Conservation (phyloP, 1,140 invertebrate genomes). For the Zaprionus taronus region DNA sequence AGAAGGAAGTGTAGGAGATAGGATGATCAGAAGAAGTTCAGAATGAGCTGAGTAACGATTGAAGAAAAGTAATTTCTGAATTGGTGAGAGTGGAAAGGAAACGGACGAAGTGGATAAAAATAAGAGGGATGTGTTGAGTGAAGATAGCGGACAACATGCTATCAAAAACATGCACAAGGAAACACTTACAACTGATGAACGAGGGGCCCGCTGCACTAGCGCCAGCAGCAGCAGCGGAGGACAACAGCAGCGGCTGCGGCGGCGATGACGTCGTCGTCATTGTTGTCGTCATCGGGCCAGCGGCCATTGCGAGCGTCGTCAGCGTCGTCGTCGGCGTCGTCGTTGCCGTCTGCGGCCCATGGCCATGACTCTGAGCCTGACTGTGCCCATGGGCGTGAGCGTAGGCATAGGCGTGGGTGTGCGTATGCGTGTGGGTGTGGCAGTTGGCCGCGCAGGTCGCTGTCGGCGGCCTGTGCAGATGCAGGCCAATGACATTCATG, state of each 20-base stretch:
- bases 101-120: neutral
- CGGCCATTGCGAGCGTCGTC: constrained; percentile 42
- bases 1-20: too few relatives aligned
- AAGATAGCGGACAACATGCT: constrained; percentile 10
- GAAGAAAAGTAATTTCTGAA: too few relatives aligned
- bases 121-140: neutral
- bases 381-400: constrained; percentile 23
- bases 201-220: constrained; percentile 54
- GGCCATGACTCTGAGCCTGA: constrained; percentile 25
- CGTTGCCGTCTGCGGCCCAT: constrained; percentile 28
- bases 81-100: neutral
- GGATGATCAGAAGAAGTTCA: too few relatives aligned
- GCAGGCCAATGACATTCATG: constrained; percentile 89
- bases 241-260: constrained; percentile 44
- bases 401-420: constrained; percentile 28
- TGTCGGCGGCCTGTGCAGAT: constrained; percentile 85
- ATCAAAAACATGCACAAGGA: constrained; percentile 39
- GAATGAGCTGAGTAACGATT: too few relatives aligned
- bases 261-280: constrained; percentile 42
- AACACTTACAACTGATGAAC: constrained; percentile 82
- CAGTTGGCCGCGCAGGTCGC: constrained; percentile 74
- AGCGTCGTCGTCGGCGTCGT: constrained; percentile 41
- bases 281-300: constrained; percentile 25
- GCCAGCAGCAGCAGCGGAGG: constrained; percentile 25
- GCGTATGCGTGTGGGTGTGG: constrained; percentile 45